Base-by-base conservation (phyloP, 2,888 invertebrate species). In the Homarus gammarus region DNA sequence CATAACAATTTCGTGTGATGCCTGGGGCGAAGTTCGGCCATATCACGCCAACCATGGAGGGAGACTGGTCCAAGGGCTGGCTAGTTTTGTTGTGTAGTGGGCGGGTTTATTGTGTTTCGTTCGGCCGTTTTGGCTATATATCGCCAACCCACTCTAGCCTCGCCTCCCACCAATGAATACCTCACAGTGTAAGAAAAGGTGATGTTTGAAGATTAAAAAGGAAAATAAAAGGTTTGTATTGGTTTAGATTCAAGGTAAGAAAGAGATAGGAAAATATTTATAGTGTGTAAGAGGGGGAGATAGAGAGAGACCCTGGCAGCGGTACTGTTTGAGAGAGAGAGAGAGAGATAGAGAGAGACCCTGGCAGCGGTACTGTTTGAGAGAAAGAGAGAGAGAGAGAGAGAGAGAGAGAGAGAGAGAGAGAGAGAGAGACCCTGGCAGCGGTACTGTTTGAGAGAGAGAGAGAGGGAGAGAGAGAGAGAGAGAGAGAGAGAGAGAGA, bases 1-100 rank as follows among this genome's bases (percentile, higher is more conserved):
- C 87, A 75, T 72, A 87, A 87, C 87, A 87, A 87, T 87, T 87
- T 87, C 40, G 87, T 82, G 61, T 82, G 72, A 33, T 33, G 82
- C 87, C 87, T 40, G 36, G 75, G 87, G 87, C 87, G n/a, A 40
- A 82, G 36, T 82, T 87, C 75, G 87, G 82, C 87, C 87, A 82
- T 82, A 87, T 87, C 87, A 82, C 72, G 87, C 87, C 82, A 56
- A 49, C 38, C 40, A n/a, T 51, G 70, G 72, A 51, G 70, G 73
- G 61, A 40, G 82, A 31, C 75, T 22, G 81, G 81, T 10, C 72
- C 40, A 64, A 77, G 38, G 40, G 22, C 44, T 15, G 64, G 81
- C 64, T 38, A 81, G 64, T 85, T 85, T 77, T 38, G 75, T 44
- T 85, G 77, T 85, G 61, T 77, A 85, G 84, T 77, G 84, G 64